These are phyloP conservation scores for Heliconius sara DNA, from an alignment of 2,888 invertebrate genomes.

Conservation along the genomic window DNA sequence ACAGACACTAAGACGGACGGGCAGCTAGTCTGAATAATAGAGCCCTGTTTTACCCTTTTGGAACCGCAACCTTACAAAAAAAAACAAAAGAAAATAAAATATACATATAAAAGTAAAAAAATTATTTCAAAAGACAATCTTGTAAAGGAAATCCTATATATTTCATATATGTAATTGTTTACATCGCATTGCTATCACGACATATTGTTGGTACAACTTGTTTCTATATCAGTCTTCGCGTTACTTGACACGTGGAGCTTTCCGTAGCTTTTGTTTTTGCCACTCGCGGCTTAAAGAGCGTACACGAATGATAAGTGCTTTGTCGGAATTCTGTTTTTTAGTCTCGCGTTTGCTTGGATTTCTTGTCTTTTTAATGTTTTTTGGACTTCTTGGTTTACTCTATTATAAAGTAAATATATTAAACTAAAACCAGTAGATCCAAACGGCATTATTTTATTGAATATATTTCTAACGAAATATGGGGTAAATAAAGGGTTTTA, in stretches of 20 bases:
- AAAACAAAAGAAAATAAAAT: background rate
- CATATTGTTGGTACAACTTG: background rate
- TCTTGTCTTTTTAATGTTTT: background rate
- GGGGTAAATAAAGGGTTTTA: no score
- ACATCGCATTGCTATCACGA: background rate
- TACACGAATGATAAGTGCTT: conserved; percentile 11
- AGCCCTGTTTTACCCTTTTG: no score
- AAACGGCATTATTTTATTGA: no score
- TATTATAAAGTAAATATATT: no score
- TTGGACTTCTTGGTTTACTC: no score
- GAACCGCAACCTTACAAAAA: background rate
- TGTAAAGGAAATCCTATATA: background rate
- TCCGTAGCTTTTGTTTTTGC: conserved; percentile 3
- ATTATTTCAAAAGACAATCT: background rate
- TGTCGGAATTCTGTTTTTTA: background rate
- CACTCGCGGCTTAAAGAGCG: conserved; percentile 4
- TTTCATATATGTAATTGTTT: background rate
- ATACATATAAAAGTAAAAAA: background rate
- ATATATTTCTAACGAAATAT: no score
- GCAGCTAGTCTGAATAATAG: no score
- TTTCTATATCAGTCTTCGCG: background rate
- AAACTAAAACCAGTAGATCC: no score
- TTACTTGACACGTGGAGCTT: conserved; percentile 17
- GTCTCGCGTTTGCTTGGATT: background rate
- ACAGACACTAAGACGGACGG: no score